phyloP scores from a whole-genome alignment of 2,797 vertebrate genomes.

The Gouania willdenowi region DNA sequence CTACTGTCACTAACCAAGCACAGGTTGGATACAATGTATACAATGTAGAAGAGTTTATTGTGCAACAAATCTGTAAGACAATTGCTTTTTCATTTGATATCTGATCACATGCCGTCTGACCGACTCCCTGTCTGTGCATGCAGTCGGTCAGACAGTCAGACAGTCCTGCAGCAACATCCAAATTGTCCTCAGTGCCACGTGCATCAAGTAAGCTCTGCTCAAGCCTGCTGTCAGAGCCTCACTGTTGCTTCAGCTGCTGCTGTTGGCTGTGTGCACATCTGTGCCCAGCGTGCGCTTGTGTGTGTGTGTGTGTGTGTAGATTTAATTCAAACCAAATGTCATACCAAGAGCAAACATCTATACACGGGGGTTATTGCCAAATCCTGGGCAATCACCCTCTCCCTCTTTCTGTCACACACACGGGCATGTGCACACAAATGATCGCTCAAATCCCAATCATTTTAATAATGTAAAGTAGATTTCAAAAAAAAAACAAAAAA shows the following conservation, averaged over 20 bases:
- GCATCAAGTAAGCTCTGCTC: conserved; percentile 35
- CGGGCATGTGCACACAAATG: background rate
- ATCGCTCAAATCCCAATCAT: too few relatives aligned
- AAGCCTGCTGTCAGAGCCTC: conserved; percentile 30
- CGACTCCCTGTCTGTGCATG: conserved; percentile 16
- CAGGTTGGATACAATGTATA: too few relatives aligned
- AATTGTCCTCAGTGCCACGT: conserved; percentile 34
- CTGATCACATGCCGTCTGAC: too few relatives aligned
- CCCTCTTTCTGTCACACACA: conserved; percentile 4
- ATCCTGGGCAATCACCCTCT: conserved; percentile 41
- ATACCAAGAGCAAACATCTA: conserved; percentile 60
- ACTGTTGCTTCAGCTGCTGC: conserved; percentile 58
- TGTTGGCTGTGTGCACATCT: conserved; percentile 49
- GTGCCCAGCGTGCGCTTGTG: conserved; percentile 1
- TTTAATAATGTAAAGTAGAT: too few relatives aligned
- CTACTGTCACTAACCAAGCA: too few relatives aligned
- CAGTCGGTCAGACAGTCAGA: background rate
- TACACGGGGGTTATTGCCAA: conserved; percentile 38
- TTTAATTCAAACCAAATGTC: conserved; percentile 65
- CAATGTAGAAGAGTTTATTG: too few relatives aligned
- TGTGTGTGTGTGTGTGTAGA: conserved; percentile 16
- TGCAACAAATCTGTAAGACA: too few relatives aligned
- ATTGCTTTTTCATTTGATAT: too few relatives aligned
- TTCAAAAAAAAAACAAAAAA: too few relatives aligned
- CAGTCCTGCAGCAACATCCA: conserved; percentile 36